A percentile compares a stretch with the other conserved stretches of the same genome.
Conservation (phyloP, 1,140 invertebrate species). For the Drosophila ironensis region DNA sequence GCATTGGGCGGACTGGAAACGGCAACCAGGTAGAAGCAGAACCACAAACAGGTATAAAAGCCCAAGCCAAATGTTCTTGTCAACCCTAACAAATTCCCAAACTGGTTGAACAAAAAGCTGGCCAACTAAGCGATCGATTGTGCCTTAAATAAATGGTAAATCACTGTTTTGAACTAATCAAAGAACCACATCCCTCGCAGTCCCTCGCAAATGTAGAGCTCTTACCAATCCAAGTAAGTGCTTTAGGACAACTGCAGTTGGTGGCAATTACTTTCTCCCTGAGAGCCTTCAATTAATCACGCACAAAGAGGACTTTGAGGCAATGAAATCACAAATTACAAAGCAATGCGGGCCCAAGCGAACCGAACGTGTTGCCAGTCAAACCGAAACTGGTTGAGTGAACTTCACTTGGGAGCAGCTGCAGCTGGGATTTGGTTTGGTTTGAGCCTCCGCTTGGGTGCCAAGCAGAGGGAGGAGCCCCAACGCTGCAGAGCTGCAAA, state of each 20-base stretch:
- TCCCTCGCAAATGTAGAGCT: no score
- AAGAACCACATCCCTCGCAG: no score
- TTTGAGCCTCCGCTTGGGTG: background rate
- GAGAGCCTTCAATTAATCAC: background rate
- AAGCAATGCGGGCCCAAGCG: background rate
- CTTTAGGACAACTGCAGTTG: no score
- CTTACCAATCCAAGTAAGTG: no score
- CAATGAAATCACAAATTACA: background rate
- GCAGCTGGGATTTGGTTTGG: conserved; percentile 27
- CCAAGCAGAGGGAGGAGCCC: no score
- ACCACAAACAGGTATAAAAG: background rate
- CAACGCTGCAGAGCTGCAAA: no score
- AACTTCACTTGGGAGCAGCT: conserved; percentile 56
- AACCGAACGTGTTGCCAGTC: conserved; percentile 65
- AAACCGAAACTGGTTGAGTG: conserved; percentile 68
- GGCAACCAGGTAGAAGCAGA: no score
- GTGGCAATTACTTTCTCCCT: no score
- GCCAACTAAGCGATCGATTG: no score
- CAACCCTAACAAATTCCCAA: no score
- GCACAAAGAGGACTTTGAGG: background rate
- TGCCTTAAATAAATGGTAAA: no score
- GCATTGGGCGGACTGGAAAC: conserved; percentile 52
- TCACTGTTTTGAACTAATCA: no score
- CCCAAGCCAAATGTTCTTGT: background rate
- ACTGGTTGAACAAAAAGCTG: conserved; percentile 14